Evolutionary conservation across 2,888 invertebrate species (phyloP).

Genomic region (Nephrotoma flavescens): DNA sequence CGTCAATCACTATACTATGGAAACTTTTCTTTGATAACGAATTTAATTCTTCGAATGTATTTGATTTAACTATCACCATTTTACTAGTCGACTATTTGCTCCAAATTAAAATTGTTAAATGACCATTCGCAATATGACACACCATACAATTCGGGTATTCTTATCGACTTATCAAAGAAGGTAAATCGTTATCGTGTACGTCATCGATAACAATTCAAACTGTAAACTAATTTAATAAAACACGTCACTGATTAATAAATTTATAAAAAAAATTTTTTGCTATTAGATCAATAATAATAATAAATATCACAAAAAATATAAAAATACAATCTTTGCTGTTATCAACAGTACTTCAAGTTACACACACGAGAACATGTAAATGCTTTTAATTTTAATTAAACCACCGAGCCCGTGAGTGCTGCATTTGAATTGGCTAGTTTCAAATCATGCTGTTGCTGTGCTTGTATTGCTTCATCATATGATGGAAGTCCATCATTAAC

Average conservation of each 20-base stretch:
- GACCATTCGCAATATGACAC: too few relatives aligned
- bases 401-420: background rate
- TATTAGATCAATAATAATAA: background rate
- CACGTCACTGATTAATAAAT: background rate
- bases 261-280: background rate
- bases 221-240: background rate
- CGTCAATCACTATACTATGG: too few relatives aligned
- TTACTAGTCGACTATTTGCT: too few relatives aligned
- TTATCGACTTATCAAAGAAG: too few relatives aligned
- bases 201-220: background rate
- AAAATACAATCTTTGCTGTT: background rate
- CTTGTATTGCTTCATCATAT: background rate
- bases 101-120: too few relatives aligned
- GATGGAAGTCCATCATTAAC: background rate
- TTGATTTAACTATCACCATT: too few relatives aligned
- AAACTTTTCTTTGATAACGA: too few relatives aligned
- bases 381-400: background rate
- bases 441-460: background rate
- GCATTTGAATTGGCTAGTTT: background rate
- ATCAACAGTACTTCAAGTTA: background rate
- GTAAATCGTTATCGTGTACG: background rate
- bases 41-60: too few relatives aligned
- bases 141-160: too few relatives aligned
- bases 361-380: background rate
- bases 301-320: background rate